Evolutionary conservation across 1,140 invertebrate species (phyloP).

Genomic region (Papilio xuthus): DNA sequence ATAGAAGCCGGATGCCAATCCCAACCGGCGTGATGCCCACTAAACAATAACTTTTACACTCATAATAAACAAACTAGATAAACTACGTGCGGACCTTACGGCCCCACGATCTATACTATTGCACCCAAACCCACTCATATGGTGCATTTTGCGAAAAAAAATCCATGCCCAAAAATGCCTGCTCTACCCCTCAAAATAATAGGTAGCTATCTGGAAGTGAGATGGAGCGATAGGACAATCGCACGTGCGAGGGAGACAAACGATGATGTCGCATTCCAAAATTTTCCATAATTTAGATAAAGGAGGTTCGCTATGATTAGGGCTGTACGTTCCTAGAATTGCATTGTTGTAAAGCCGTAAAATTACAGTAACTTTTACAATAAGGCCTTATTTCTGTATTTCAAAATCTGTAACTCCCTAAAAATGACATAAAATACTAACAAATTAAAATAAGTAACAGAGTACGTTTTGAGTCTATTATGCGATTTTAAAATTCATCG

Average conservation of each 20-base stretch:
- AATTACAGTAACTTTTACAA: not conserved
- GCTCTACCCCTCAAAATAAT: slow-evolving; percentile 69
- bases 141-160: slow-evolving; percentile 78
- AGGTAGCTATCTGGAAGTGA: slow-evolving; percentile 62
- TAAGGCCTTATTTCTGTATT: not conserved
- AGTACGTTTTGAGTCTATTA: not conserved
- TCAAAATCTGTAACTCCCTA: not conserved
- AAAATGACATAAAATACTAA: not conserved
- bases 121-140: slow-evolving; percentile 62
- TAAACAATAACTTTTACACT: slow-evolving; percentile 27
- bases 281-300: slow-evolving; percentile 81
- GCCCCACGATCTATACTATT: slow-evolving; percentile 47
- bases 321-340: slow-evolving; percentile 53
- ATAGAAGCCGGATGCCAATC: slow-evolving; percentile 22
- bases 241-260: slow-evolving; percentile 57
- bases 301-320: slow-evolving; percentile 80
- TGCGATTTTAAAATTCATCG: not conserved
- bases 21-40: not conserved
- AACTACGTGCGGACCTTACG: slow-evolving; percentile 40
- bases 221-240: slow-evolving; percentile 49
- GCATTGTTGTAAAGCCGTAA: not conserved
- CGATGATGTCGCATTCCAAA: slow-evolving; percentile 73
- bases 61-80: slow-evolving; percentile 43
- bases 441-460: not conserved
- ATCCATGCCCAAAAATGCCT: slow-evolving; percentile 77